Percentiles rank a stretch among this genome's conserved stretches.
Conservation (phyloP, 2,113 vertebrate species). For the Ctenodactylus gundi region DNA sequence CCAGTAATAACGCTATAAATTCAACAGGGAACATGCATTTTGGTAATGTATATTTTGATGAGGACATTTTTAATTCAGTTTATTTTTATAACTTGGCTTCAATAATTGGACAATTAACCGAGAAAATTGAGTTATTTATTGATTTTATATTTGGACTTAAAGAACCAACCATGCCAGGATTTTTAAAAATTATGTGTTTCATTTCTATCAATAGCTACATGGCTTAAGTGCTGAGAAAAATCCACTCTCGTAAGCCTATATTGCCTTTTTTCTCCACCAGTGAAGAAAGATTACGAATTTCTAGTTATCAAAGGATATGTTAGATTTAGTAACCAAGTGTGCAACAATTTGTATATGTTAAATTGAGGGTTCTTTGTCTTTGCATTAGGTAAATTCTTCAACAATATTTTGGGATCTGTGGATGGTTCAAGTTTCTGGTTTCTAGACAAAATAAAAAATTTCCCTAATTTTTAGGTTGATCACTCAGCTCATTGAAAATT, state of each 20-base stretch:
- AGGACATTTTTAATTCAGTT: background rate
- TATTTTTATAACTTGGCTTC: background rate
- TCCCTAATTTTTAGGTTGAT: background rate
- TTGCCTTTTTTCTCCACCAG: background rate
- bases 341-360: background rate
- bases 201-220: background rate
- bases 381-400: too few species aligned
- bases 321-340: background rate
- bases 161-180: background rate
- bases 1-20: background rate
- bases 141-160: background rate
- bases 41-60: too few species aligned
- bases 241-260: background rate
- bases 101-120: background rate
- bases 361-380: background rate
- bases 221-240: background rate
- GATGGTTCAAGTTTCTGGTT: background rate
- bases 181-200: background rate
- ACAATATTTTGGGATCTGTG: background rate
- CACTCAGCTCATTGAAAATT: background rate
- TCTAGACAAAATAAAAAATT: background rate
- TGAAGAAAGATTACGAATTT: background rate
- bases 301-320: background rate
- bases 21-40: background rate
- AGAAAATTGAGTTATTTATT: background rate